A percentile compares a stretch with the other conserved stretches of the same genome.
phyloP scores from a whole-genome alignment of 2,113 vertebrate genomes.

The Pipa parva region DNA sequence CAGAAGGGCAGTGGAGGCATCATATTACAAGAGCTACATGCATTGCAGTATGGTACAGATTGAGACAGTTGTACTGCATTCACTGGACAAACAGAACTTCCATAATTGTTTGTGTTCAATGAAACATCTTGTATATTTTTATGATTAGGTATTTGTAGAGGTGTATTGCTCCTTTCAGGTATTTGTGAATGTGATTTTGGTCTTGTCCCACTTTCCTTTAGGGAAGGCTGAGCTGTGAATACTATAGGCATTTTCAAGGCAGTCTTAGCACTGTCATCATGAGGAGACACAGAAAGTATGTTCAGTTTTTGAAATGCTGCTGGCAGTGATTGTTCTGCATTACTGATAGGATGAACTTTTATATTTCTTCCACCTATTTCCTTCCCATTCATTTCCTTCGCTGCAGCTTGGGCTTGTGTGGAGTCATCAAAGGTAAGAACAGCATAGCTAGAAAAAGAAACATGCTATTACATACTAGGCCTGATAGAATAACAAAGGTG shows the following conservation, averaged over 20 bases:
- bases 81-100: neutral
- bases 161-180: neutral
- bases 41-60: neutral
- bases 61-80: neutral
- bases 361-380: conserved; percentile 11
- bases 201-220: neutral
- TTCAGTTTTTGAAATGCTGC: neutral
- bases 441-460: conserved; percentile 16
- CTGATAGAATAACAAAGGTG: too few species aligned
- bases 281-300: neutral
- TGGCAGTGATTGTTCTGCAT: neutral
- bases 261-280: neutral
- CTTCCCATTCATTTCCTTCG: conserved; percentile 25
- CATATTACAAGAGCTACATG: neutral
- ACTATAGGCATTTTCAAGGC: neutral
- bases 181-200: neutral
- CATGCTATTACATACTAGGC: too few species aligned
- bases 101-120: neutral
- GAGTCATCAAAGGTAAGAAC: neutral
- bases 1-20: neutral
- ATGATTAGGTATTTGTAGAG: neutral
- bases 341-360: conserved; percentile 13
- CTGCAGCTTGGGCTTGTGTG: conserved; percentile 8
- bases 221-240: neutral
- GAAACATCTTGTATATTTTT: neutral